phyloP scores from a whole-genome alignment of 1,140 invertebrate genomes.

The Phortica variegata region DNA sequence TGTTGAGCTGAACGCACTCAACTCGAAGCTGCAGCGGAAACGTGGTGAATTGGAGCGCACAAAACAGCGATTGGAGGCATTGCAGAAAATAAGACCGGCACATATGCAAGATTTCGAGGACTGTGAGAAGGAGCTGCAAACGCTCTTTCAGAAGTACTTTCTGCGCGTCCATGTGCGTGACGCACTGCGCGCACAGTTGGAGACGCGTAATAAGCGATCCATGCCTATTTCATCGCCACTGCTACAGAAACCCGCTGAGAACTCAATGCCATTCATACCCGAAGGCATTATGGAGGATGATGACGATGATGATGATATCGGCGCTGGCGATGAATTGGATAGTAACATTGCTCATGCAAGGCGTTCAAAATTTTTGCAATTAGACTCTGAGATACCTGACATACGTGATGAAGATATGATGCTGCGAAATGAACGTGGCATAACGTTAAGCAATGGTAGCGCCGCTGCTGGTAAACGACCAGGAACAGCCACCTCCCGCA shows the following conservation, averaged over 20 bases:
- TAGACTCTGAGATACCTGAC: constrained; percentile 44
- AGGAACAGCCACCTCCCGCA: constrained; percentile 38
- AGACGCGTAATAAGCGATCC: constrained; percentile 34
- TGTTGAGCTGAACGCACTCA: constrained; percentile 71
- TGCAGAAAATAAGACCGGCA: constrained; percentile 94
- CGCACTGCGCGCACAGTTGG: constrained; percentile 54
- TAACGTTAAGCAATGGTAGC: constrained; percentile 4
- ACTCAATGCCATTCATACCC: constrained; percentile 47
- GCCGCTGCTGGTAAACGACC: constrained; percentile 24
- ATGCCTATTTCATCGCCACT: constrained; percentile 39
- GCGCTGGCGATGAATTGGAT: constrained; percentile 18
- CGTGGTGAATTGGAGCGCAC: constrained; percentile 87
- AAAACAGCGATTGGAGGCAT: constrained; percentile 86
- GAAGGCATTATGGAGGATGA: constrained; percentile 51
- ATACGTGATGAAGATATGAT: constrained; percentile 46
- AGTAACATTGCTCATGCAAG: neutral
- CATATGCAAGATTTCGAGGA: constrained; percentile 96
- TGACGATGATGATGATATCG: constrained; percentile 37
- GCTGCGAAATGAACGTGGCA: constrained; percentile 13
- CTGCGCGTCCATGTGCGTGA: constrained; percentile 81
- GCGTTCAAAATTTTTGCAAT: neutral
- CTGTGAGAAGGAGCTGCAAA: constrained; percentile 82
- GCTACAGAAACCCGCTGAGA: constrained; percentile 41
- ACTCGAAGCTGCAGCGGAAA: constrained; percentile 89
- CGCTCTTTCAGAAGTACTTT: constrained; percentile 86